Conservation (phyloP, 2,888 invertebrate genomes). For the Tridacna crocea region DNA sequence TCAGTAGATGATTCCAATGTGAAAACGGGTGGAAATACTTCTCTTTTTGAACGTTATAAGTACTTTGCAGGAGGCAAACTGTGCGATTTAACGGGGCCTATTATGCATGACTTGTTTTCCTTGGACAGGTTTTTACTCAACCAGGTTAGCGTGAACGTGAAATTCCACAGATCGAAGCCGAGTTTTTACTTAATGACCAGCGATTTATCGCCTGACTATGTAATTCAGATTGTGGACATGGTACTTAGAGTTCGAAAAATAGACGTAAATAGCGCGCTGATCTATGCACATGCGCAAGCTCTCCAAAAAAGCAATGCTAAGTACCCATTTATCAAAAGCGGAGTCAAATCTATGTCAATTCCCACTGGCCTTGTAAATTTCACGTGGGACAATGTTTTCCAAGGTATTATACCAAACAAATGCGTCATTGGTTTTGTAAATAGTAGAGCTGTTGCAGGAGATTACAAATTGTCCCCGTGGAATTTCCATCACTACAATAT, state of each 20-base stretch:
- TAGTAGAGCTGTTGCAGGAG: constrained; percentile 39
- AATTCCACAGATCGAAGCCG: constrained; percentile 46
- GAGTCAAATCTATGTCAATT: constrained; percentile 30
- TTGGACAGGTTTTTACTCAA: constrained; percentile 43
- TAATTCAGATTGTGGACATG: constrained; percentile 43
- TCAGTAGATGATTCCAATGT: constrained; percentile 28
- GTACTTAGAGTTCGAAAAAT: constrained; percentile 30
- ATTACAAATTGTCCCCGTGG: constrained; percentile 25
- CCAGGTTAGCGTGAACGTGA: constrained; percentile 32
- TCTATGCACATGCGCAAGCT: constrained; percentile 29
- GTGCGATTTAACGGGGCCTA: constrained; percentile 38
- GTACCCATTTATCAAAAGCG: constrained; percentile 31
- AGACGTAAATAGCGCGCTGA: constrained; percentile 33
- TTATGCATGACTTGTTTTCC: constrained; percentile 37
- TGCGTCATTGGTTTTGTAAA: constrained; percentile 42
- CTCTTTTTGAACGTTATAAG: constrained; percentile 26
- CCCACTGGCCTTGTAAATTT: constrained; percentile 40
- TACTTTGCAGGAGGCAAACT: constrained; percentile 30
- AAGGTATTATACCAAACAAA: constrained; percentile 34
- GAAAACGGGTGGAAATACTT: constrained; percentile 28
- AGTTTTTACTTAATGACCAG: constrained; percentile 36
- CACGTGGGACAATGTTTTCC: constrained; percentile 35
- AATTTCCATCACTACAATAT: constrained; percentile 37
- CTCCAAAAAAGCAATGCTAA: constrained; percentile 29
- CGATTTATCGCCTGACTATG: constrained; percentile 18